phyloP scores from a whole-genome alignment of 1,140 invertebrate species.

The Drusus annulatus region DNA sequence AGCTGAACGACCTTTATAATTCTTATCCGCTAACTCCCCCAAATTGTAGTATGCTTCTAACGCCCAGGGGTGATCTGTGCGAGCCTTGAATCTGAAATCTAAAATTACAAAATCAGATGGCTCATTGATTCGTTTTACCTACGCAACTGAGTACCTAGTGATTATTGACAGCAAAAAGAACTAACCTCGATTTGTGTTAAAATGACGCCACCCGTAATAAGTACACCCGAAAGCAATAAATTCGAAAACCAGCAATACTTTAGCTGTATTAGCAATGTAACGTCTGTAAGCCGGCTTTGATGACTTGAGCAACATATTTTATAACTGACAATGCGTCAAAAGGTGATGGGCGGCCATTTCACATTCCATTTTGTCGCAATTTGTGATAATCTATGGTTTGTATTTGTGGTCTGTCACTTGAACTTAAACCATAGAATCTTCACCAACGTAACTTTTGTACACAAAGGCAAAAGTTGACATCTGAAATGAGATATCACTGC shows the following conservation, averaged over 20 bases:
- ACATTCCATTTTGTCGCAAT: no score
- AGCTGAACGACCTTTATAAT: constrained; percentile 46
- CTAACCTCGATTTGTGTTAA: constrained; percentile 49
- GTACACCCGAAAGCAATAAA: not conserved
- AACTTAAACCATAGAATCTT: no score
- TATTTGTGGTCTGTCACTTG: no score
- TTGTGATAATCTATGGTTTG: no score
- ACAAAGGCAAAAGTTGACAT: no score
- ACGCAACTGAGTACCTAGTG: not conserved
- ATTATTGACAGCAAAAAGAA: constrained; percentile 16
- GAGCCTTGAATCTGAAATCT: constrained; percentile 40
- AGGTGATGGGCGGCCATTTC: constrained; percentile 28
- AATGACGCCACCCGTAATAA: constrained; percentile 12
- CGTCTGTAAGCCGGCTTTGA: constrained; percentile 27
- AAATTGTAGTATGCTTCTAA: constrained; percentile 48
- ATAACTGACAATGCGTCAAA: not conserved
- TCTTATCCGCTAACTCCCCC: constrained; percentile 45
- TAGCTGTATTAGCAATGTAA: constrained; percentile 1
- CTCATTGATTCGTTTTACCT: not conserved
- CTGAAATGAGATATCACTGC: no score
- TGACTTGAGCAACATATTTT: constrained; percentile 34
- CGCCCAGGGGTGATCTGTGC: constrained; percentile 33
- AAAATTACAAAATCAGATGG: constrained; percentile 42
- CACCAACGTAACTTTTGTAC: no score
- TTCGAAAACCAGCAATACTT: constrained; percentile 35